These are phyloP conservation scores for Brachypodius melanocephalos DNA, from an alignment of 2,113 vertebrate species.

Conservation along the genomic window DNA sequence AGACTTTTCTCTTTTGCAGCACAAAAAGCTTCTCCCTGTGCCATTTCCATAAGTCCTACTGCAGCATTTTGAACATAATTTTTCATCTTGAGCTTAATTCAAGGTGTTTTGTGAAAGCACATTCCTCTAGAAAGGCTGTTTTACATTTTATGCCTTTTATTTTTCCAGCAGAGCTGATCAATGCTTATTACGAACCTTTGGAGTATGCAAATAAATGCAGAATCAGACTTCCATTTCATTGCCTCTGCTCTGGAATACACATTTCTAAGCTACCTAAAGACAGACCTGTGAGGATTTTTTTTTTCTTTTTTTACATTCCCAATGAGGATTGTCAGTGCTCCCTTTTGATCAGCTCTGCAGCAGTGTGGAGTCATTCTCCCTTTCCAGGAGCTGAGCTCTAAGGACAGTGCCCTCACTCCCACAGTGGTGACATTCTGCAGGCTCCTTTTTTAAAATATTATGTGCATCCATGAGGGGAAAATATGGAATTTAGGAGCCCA, in stretches of 20 bases:
- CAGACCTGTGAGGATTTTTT: not conserved
- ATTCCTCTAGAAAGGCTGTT: not conserved
- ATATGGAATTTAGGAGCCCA: not conserved
- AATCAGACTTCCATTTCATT: not conserved
- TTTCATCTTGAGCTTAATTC: not conserved
- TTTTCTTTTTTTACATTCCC: not conserved
- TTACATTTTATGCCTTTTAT: not conserved
- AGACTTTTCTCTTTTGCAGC: not conserved
- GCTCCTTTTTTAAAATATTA: not conserved
- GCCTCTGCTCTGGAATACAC: not conserved
- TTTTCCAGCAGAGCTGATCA: not conserved
- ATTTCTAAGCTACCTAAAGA: not conserved
- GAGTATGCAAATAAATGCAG: not conserved
- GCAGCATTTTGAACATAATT: not conserved
- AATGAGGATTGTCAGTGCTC: not conserved
- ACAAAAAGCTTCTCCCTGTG: not conserved
- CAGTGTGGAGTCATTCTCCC: rapidly evolving
- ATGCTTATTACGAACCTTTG: not conserved
- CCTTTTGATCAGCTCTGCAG: not conserved
- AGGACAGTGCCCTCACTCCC: not conserved
- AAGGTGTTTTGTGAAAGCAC: not conserved
- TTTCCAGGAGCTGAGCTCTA: not conserved
- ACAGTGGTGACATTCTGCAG: not conserved
- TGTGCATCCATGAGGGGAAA: not conserved
- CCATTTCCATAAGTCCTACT: not conserved